These are phyloP conservation scores for Acrocephalus kingi DNA, from an alignment of 2,113 vertebrate genomes.

Conservation along the genomic window DNA sequence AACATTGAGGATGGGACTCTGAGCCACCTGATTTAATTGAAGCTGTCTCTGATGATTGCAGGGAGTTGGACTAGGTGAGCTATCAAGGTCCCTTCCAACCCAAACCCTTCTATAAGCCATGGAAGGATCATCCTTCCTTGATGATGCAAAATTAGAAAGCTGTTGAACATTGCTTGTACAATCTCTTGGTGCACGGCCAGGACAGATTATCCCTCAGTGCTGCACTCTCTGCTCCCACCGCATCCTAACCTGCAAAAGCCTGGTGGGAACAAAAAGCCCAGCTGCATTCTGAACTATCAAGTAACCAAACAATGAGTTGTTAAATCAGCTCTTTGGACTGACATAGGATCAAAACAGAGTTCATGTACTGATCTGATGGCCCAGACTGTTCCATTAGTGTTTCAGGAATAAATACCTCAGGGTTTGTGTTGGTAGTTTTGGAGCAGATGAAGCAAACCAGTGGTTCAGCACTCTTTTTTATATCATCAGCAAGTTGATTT, in stretches of 20 bases:
- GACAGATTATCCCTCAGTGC: background rate
- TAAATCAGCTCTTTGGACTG: constrained; percentile 48
- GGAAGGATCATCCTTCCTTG: background rate
- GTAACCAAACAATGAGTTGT: constrained; percentile 22
- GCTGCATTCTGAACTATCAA: background rate
- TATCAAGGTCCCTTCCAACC: background rate
- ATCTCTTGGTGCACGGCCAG: background rate
- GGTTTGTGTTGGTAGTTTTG: constrained; percentile 57
- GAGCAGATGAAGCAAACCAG: constrained; percentile 61
- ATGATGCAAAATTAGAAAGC: background rate
- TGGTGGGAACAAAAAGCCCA: background rate
- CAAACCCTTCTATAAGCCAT: background rate
- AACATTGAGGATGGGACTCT: background rate
- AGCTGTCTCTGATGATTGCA: background rate
- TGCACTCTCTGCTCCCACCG: background rate
- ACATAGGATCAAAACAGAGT: constrained; percentile 30
- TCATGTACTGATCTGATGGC: background rate
- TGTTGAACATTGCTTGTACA: background rate
- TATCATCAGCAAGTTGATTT: constrained; percentile 73
- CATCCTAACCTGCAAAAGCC: background rate
- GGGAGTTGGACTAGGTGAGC: background rate
- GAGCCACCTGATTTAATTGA: background rate
- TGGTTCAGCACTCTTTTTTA: constrained; percentile 65
- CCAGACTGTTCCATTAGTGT: constrained; percentile 41
- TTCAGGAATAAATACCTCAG: constrained; percentile 54